Evolutionary conservation across 2,113 vertebrate species (phyloP).

Genomic region (Bombycilla garrulus): DNA sequence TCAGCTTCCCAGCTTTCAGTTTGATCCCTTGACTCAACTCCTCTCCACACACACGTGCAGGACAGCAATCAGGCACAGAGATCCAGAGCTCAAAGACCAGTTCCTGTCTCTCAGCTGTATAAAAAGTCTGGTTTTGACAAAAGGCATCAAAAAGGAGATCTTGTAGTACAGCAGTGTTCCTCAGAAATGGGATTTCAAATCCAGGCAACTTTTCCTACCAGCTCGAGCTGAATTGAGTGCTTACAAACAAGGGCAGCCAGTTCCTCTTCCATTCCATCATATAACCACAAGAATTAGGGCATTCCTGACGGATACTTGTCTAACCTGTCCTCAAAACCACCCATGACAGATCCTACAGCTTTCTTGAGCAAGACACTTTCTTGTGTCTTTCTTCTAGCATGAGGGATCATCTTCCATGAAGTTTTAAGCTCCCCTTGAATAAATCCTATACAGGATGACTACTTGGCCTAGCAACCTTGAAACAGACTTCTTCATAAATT

Average conservation of each 20-base stretch:
- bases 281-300: not conserved
- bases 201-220: not conserved
- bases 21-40: not conserved
- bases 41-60: fast-evolving
- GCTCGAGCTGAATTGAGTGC: not conserved
- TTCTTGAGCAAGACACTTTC: not conserved
- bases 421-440: not conserved
- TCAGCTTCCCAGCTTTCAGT: no score
- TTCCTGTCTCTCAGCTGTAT: not conserved
- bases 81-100: not conserved
- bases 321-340: not conserved
- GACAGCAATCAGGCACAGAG: not conserved
- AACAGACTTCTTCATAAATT: not conserved
- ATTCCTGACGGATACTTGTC: not conserved
- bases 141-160: not conserved
- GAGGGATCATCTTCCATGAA: not conserved
- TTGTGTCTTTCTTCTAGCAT: not conserved
- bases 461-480: not conserved
- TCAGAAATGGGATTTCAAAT: not conserved
- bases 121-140: not conserved
- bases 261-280: not conserved
- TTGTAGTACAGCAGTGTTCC: not conserved
- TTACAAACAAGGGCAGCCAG: not conserved
- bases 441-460: not conserved
- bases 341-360: not conserved